Evolutionary conservation across 1,140 invertebrate genomes (phyloP).

Genomic region (Drosophila elegans): DNA sequence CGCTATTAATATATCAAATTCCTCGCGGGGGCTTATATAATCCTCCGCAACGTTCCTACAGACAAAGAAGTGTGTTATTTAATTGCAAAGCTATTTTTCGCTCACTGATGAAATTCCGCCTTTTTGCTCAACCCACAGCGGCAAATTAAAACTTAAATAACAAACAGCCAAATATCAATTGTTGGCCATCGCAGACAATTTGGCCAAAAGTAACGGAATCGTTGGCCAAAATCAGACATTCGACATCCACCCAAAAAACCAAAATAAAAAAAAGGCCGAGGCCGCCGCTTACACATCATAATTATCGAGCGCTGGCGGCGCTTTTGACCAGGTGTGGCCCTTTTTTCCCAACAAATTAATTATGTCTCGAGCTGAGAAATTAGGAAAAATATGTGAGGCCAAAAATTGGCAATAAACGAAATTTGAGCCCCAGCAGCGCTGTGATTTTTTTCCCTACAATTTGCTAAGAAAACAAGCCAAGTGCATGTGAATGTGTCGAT

Average conservation of each 20-base stretch:
- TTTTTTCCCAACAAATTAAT: constrained; percentile 74
- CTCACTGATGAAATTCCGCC: constrained; percentile 14
- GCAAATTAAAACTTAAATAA: constrained; percentile 48
- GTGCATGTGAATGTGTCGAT: constrained; percentile 48
- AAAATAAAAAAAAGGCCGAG: constrained; percentile 14
- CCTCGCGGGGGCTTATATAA: constrained; percentile 8
- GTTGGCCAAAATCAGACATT: constrained; percentile 13
- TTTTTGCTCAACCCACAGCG: constrained; percentile 19
- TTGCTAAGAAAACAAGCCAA: constrained; percentile 71
- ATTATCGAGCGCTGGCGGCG: constrained; percentile 61
- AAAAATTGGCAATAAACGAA: constrained; percentile 23
- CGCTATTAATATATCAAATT: constrained; percentile 10
- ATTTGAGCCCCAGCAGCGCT: constrained; percentile 38
- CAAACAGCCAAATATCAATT: constrained; percentile 31
- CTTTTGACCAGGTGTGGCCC: constrained; percentile 78
- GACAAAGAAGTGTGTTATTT: constrained; percentile 24
- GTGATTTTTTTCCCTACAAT: constrained; percentile 34
- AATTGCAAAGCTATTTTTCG: constrained; percentile 15
- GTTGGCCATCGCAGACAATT: constrained; percentile 42
- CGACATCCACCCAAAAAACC: constrained; percentile 5
- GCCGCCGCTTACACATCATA: constrained; percentile 60
- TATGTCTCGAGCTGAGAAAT: constrained; percentile 43
- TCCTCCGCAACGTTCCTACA: constrained; percentile 17
- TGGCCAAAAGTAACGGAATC: constrained; percentile 36
- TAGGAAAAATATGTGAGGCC: constrained; percentile 39